Evolutionary conservation across 2,888 invertebrate genomes (phyloP), one percentile per base, ranked within the genome.

Genomic region (Drosophila peninsularis): DNA sequence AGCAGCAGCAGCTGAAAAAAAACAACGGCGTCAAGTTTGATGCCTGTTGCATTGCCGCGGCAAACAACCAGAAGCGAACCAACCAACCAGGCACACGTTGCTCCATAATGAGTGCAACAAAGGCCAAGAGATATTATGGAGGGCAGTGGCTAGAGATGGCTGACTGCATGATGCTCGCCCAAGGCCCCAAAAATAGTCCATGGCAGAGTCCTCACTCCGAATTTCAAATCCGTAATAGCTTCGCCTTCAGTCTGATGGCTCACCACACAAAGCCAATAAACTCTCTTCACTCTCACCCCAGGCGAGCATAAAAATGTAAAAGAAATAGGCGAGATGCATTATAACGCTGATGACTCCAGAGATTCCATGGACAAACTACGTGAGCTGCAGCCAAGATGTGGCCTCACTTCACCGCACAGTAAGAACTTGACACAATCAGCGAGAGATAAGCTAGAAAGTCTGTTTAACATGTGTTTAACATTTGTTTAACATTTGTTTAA

Each of bases 1-100:
- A 49, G n/a, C 14, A 32, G n/a, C 21, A 21, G 42, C 21, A 42
- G 34, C 34, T n/a, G 2, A 36, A 21, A 9, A 41, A 53, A 42
- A 62, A 13, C 24, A 5, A 5, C 24, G 27, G 50, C 42, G 24
- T 17, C 36, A 44, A 53, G 39, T 36, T 27, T 62, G 45, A 52
- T 66, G 83, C 82, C 82, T 86, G 87, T 86, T 82, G 82, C 87
- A 68, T 66, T 21, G 55, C 71, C 17, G 32, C 44, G 37, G 32
- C 67, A 57, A 55, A 21, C n/a, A 50, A 19, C n/a, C 44, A 24
- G 10, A 24, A 24, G 5, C n/a, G 44, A 45, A 5, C 27, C n/a
- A 52, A 17, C 44, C 44, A 14, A 14, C 21, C 19, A 21, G 19
- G 45, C n/a, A 19, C 27, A 42, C 47, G 17, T 5, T 36, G 36